phyloP scores from a whole-genome alignment of 2,113 vertebrate species.

The Paracyprichromis sp. region DNA sequence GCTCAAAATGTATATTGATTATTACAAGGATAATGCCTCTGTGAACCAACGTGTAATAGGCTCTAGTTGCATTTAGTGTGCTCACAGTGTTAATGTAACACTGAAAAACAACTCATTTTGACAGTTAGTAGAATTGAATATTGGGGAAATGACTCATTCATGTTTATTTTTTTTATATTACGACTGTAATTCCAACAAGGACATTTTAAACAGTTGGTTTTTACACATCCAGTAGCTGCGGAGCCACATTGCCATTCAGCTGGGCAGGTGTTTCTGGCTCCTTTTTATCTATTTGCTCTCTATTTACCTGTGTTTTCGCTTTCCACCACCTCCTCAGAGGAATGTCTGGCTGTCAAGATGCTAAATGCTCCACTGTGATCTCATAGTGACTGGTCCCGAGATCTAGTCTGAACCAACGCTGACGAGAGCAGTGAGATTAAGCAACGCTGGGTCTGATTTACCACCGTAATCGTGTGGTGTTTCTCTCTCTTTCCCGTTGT shows the following conservation, averaged over 20 bases:
- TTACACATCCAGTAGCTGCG: neutral
- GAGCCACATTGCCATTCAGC: neutral
- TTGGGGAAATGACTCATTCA: neutral
- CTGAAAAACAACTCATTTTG: neutral
- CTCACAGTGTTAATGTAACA: neutral
- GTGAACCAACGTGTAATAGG: neutral
- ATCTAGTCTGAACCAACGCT: neutral
- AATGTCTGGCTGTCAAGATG: neutral
- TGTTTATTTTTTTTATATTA: neutral
- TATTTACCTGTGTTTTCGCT: neutral
- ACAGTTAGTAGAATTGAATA: neutral
- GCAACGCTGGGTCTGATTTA: neutral
- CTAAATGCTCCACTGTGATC: neutral
- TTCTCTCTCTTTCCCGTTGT: neutral
- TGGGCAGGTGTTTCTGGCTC: neutral
- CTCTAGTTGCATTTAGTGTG: neutral
- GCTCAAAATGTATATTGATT: neutral
- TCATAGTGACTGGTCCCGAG: neutral
- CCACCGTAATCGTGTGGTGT: neutral
- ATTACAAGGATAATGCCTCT: neutral
- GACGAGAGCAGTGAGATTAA: neutral
- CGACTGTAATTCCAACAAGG: neutral
- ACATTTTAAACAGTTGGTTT: neutral
- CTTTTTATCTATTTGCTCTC: neutral
- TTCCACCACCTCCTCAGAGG: neutral